phyloP scores from a whole-genome alignment of 2,888 invertebrate genomes.

The Notocelia uddmanniana region DNA sequence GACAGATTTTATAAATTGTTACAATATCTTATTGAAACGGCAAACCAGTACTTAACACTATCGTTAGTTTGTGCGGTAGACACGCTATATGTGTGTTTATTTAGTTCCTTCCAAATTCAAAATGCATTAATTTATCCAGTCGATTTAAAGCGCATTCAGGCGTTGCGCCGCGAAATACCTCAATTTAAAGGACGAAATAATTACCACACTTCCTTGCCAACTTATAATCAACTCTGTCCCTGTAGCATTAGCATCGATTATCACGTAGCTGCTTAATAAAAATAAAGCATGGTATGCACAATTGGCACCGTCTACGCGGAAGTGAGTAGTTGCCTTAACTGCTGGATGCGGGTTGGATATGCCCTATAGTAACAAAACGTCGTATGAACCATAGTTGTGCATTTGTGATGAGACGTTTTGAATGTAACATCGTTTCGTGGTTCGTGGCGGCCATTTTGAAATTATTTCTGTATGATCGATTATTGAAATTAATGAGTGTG shows the following conservation, averaged over 20 bases:
- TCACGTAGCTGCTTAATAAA: not conserved
- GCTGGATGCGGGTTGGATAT: constrained; percentile 35
- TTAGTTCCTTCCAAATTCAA: constrained; percentile 18
- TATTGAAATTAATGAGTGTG: constrained; percentile 28
- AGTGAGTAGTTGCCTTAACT: constrained; percentile 35
- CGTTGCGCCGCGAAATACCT: constrained; percentile 29
- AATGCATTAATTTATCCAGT: constrained; percentile 13
- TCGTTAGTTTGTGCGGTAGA: too few relatives aligned
- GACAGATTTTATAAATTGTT: too few relatives aligned
- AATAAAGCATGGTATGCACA: constrained; percentile 32
- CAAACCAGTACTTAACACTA: too few relatives aligned
- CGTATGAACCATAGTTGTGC: not conserved
- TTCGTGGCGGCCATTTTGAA: constrained; percentile 12
- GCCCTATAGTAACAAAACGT: not conserved
- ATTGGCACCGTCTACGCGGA: constrained; percentile 43
- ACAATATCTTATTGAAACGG: too few relatives aligned
- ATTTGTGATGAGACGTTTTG: not conserved
- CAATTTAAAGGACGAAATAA: constrained; percentile 31
- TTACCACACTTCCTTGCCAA: constrained; percentile 8
- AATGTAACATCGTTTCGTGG: not conserved
- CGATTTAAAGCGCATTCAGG: constrained; percentile 22
- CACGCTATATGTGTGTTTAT: not conserved
- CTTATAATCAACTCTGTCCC: not conserved
- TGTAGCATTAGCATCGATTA: not conserved
- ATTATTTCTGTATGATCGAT: constrained; percentile 27